Conservation (phyloP, 2,797 vertebrate species). For the Rhincodon typus region DNA sequence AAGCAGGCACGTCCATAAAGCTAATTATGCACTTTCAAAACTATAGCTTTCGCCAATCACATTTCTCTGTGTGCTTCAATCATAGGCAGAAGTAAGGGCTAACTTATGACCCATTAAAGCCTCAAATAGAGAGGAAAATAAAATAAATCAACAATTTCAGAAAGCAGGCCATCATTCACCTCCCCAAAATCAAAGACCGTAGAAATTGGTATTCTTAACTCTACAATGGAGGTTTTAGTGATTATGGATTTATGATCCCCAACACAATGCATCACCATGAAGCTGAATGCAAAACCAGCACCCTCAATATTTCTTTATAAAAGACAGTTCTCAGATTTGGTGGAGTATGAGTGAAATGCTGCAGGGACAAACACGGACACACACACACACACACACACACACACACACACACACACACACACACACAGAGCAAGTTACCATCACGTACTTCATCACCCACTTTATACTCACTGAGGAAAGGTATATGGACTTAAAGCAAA, state of each 20-base stretch:
- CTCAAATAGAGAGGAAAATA: background rate
- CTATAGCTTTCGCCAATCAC: background rate
- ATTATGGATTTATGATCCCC: background rate
- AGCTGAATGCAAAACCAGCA: too few species aligned
- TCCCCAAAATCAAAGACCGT: background rate
- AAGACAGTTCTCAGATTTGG: background rate
- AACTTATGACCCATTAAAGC: background rate
- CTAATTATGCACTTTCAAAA: background rate
- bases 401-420: too few species aligned
- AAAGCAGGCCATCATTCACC: background rate
- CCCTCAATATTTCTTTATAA: background rate
- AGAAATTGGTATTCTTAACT: background rate
- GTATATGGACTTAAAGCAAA: background rate
- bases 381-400: too few species aligned
- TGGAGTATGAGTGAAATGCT: background rate
- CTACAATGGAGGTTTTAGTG: background rate
- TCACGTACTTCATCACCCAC: background rate
- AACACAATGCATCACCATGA: background rate
- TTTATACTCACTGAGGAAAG: background rate
- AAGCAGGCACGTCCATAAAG: background rate
- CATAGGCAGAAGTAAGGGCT: background rate
- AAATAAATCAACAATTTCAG: slow-evolving; percentile 2
- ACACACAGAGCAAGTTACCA: background rate
- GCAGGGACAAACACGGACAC: background rate
- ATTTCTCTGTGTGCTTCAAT: background rate